Conservation (phyloP, 2,888 invertebrate species). For the Uropetala carovei region DNA sequence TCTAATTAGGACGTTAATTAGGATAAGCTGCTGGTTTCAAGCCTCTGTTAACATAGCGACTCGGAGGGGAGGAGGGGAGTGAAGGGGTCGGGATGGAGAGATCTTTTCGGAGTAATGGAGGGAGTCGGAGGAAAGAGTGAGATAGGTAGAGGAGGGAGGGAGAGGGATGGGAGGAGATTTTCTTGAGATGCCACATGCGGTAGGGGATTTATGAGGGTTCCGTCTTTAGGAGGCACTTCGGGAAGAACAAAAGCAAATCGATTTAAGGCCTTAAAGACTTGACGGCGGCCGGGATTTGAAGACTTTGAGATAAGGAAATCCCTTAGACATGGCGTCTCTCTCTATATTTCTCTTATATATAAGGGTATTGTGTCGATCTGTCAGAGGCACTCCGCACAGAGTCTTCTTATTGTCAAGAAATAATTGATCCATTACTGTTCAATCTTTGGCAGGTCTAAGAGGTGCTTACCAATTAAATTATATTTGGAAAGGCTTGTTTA, state of each 20-base stretch:
- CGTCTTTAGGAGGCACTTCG: background rate
- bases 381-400: too few species aligned
- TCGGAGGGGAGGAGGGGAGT: conserved; percentile 6
- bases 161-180: conserved; percentile 8
- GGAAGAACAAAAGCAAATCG: conserved; percentile 40
- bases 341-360: background rate
- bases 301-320: conserved; percentile 36
- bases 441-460: background rate
- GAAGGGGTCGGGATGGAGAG: background rate
- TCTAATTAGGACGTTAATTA: conserved; percentile 56
- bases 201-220: background rate
- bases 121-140: background rate
- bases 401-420: too few species aligned
- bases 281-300: conserved; percentile 20
- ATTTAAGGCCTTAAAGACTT: conserved; percentile 40
- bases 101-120: background rate
- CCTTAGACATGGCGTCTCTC: conserved; percentile 18
- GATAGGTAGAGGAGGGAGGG: background rate
- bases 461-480: background rate
- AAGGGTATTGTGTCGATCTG: too few species aligned
- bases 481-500: background rate
- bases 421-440: background rate
- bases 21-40: conserved; percentile 61
- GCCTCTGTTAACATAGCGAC: conserved; percentile 53
- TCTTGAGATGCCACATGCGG: conserved; percentile 36